A percentile compares a stretch with the other conserved stretches of the same genome.
Evolutionary conservation across 2,888 invertebrate genomes (phyloP).

Genomic region (Teleiodes luculella): DNA sequence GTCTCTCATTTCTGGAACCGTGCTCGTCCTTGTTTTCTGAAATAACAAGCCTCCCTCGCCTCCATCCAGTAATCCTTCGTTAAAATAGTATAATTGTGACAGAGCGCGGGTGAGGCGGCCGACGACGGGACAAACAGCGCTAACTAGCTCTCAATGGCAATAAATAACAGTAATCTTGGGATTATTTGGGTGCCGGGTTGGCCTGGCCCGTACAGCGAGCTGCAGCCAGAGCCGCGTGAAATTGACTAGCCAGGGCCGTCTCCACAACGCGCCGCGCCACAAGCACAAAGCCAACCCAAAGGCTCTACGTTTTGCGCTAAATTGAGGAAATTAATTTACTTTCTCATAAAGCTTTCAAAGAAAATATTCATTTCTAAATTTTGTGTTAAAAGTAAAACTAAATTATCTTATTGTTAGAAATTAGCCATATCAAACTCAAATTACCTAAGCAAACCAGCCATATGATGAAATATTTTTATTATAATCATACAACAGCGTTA

Average conservation of each 20-base stretch:
- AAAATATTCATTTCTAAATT: not conserved
- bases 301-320: conserved; percentile 12
- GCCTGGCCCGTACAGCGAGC: not conserved
- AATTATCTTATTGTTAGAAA: no score
- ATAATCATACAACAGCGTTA: no score
- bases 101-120: conserved; percentile 8
- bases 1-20: not conserved
- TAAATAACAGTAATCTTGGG: conserved; percentile 43
- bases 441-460: no score
- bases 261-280: not conserved
- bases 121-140: conserved; percentile 28
- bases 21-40: conserved; percentile 10
- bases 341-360: not conserved
- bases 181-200: conserved; percentile 25
- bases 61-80: conserved; percentile 16
- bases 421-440: no score
- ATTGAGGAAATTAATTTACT: not conserved
- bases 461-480: no score
- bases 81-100: conserved; percentile 30
- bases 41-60: conserved; percentile 7
- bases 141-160: conserved; percentile 35
- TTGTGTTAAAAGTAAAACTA: no score
- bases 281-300: conserved; percentile 1
- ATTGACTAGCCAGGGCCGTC: conserved; percentile 30
- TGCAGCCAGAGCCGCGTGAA: conserved; percentile 36